phyloP scores from a whole-genome alignment of 2,797 vertebrate genomes.

The Bufotes viridis region DNA sequence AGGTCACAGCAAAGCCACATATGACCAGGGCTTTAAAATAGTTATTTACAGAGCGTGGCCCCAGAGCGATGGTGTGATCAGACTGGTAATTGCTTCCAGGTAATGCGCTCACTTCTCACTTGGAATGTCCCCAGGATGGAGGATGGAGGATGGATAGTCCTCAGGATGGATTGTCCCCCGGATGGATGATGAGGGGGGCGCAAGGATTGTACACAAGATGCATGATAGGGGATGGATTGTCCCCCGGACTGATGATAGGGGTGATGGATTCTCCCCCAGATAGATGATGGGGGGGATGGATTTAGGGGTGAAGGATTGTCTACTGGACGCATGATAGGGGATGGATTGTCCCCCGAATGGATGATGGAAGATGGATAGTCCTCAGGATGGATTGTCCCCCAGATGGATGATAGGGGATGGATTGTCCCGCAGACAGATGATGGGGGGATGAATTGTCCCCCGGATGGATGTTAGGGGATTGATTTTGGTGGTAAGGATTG shows the following conservation, averaged over 20 bases:
- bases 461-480: not conserved
- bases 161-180: not conserved
- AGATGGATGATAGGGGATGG: not conserved
- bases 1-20: not conserved
- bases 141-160: not conserved
- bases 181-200: not conserved
- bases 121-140: no score
- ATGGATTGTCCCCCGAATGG: no score
- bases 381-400: not conserved
- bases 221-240: not conserved
- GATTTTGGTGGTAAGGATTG: no score
- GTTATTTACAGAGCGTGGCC: slow-evolving; percentile 20
- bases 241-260: not conserved
- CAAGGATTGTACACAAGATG: rapidly evolving
- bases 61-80: slow-evolving; percentile 2
- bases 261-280: not conserved
- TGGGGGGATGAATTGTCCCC: no score
- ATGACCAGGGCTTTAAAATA: slow-evolving; percentile 10
- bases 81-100: slow-evolving; percentile 9
- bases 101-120: not conserved
- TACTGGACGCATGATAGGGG: not conserved
- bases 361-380: no score
- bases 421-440: no score
- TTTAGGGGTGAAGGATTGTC: no score
- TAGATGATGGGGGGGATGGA: no score